phyloP scores from a whole-genome alignment of 2,113 vertebrate species.

The Zingel zingel region DNA sequence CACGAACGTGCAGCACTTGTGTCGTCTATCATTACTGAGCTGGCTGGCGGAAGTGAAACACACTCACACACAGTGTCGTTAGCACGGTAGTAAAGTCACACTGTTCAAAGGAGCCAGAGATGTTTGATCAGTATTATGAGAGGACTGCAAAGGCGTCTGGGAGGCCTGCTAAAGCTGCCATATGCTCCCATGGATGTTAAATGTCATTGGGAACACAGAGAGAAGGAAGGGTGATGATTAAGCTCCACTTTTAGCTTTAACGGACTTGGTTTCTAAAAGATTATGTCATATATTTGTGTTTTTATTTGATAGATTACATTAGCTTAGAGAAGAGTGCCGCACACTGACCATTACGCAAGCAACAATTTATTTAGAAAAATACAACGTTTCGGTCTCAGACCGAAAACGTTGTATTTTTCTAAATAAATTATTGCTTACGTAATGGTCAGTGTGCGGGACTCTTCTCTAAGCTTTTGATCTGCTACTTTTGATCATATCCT shows the following conservation, averaged over 20 bases:
- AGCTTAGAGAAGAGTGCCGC: no score
- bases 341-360: no score
- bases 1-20: constrained; percentile 32
- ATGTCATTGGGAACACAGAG: constrained; percentile 57
- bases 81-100: constrained; percentile 76
- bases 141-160: constrained; percentile 60
- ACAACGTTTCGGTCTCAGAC: no score
- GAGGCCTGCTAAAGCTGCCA: constrained; percentile 57
- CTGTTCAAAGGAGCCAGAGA: constrained; percentile 74
- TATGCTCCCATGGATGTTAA: constrained; percentile 42
- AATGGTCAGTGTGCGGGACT: no score
- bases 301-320: constrained; percentile 17
- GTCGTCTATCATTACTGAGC: constrained; percentile 78
- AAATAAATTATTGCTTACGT: no score
- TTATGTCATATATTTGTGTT: constrained; percentile 38
- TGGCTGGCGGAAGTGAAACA: constrained; percentile 70
- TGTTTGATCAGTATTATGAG: constrained; percentile 78
- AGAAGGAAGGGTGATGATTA: constrained; percentile 34
- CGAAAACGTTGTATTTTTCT: no score
- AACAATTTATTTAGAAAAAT: no score
- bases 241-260: constrained; percentile 52
- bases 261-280: constrained; percentile 23
- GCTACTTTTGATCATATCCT: no score
- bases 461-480: no score
- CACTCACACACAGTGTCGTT: constrained; percentile 62